Percentiles rank a stretch among this genome's conserved stretches.
phyloP scores from a whole-genome alignment of 2,113 vertebrate genomes.

The Scolopax mira region DNA sequence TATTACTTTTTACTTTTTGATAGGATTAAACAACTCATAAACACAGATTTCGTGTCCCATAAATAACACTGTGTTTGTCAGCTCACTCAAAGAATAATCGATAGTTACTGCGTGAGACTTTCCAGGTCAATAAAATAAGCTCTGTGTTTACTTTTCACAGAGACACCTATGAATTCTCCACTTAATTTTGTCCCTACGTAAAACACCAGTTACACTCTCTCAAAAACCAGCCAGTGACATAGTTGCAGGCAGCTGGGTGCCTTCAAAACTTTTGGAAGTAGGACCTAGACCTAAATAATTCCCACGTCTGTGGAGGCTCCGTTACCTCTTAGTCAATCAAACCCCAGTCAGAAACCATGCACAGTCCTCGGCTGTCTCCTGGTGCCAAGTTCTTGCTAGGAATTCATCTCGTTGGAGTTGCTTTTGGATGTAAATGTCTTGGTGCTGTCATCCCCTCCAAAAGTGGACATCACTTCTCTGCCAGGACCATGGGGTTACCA shows the following conservation, averaged over 20 bases:
- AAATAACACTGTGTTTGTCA: neutral
- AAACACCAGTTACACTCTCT: neutral
- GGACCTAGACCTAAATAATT: neutral
- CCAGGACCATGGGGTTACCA: neutral
- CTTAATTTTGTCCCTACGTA: neutral
- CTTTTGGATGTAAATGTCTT: neutral
- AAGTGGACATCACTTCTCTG: neutral
- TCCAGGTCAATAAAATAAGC: neutral
- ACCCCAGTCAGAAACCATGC: neutral
- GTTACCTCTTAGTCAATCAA: neutral
- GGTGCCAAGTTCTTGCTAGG: neutral
- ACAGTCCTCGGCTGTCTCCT: neutral
- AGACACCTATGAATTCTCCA: neutral
- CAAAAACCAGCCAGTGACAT: neutral
- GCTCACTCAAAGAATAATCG: neutral
- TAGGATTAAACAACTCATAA: neutral
- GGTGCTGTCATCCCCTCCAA: neutral
- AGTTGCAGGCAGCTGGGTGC: neutral
- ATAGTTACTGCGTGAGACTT: neutral
- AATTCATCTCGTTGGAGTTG: neutral
- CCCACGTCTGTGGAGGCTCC: neutral
- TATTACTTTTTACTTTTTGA: neutral
- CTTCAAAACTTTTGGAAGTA: neutral
- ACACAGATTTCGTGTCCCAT: neutral
- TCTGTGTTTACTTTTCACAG: neutral